Base-by-base conservation (phyloP, 2,797 vertebrate genomes). In the Scolopax rusticola region DNA sequence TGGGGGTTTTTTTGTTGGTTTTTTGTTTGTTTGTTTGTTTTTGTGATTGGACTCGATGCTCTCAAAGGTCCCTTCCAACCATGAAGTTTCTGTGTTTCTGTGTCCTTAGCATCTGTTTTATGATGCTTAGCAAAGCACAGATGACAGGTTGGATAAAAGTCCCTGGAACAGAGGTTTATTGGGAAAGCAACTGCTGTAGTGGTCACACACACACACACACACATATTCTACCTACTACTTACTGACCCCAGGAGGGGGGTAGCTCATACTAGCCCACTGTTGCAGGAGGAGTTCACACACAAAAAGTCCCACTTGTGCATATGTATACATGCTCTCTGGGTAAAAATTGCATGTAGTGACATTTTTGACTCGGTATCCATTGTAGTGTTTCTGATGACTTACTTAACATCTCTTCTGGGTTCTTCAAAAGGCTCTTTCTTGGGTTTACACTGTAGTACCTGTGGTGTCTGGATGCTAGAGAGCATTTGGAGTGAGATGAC, bases 231-330 rank as follows among this genome's bases (percentile, higher is more conserved):
- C 11, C 38, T 61, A 3, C 14, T 51, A 36, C 47, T 75, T 63
- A 27, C 51, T 86, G 50, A 61, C 15, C 4, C 7, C 23, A 5
- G 8, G 27, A 83, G n/a, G 43, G 43, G 10, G 9, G 24, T 27
- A 74, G 48, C 32, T 86, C 15, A 18, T 60, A 25, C 47, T 15
- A 87, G 5, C 10, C 28, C 32, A 6, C 51, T 71, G 8, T 8
- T 69, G 33, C 15, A 70, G 23, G 9, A 43, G 27, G 32, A 60
- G 9, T 14, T 74, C 43, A 45, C 15, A 30, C 51, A 63, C 20
- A 20, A 13, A 15, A 28, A 10, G 0, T 1, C 27, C 27, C 20
- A 1, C 24, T 68, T 7, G 2, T 5, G 9, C 0, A 0, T 54
- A 6, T 28, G 14, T 27, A 8, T 38, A 10, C 12, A 40, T 12